Evolutionary conservation across 35 echinoderm and acorn worm species (phyloP).

Genomic region (Apostichopus parvimensis): DNA sequence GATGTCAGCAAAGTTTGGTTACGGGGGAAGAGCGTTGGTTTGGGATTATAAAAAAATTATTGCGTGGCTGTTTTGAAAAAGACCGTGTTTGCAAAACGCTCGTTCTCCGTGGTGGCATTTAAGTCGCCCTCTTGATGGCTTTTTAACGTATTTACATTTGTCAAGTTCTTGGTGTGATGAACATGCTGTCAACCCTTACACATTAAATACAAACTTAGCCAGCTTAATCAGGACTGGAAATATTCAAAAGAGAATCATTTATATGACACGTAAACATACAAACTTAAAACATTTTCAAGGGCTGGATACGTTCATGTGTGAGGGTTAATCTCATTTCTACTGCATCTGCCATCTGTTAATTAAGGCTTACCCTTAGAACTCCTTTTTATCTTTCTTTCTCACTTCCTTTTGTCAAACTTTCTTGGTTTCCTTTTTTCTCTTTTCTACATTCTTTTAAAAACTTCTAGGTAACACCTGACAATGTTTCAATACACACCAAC

Average conservation of each 20-base stretch:
- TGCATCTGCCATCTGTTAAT: too few species aligned
- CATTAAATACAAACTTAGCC: not conserved
- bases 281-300: too few species aligned
- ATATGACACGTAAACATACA: too few species aligned
- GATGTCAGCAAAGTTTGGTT: slow-evolving; percentile 3
- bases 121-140: not conserved
- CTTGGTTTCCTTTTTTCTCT: too few species aligned
- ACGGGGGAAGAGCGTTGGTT: not conserved
- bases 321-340: too few species aligned
- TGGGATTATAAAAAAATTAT: not conserved
- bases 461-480: too few species aligned
- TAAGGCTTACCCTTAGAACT: too few species aligned
- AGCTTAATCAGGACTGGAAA: not conserved
- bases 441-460: too few species aligned
- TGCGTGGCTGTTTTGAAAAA: not conserved
- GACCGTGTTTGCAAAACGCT: not conserved
- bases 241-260: not conserved
- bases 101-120: not conserved
- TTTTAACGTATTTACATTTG: not conserved
- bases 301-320: too few species aligned
- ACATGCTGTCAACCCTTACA: not conserved
- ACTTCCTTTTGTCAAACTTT: too few species aligned
- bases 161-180: not conserved
- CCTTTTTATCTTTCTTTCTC: too few species aligned
- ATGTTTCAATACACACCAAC: too few species aligned